A percentile compares a stretch with the other conserved stretches of the same genome.
These are phyloP conservation scores for Coelopa frigida DNA, from an alignment of 1,140 invertebrate genomes.

Conservation along the genomic window DNA sequence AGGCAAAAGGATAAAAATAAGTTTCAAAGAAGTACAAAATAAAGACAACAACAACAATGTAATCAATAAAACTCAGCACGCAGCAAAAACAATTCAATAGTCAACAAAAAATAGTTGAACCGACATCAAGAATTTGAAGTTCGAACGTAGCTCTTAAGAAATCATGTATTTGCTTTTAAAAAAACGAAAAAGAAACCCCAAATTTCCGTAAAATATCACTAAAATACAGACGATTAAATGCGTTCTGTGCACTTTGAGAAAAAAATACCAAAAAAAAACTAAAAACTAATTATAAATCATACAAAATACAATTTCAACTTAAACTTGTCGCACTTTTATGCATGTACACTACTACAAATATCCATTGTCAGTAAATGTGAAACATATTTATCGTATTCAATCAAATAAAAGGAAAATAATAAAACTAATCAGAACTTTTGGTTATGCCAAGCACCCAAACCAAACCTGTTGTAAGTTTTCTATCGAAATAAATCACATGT, in stretches of 20 bases:
- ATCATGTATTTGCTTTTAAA: background rate
- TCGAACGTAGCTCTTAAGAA: background rate
- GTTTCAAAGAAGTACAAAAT: constrained; percentile 11
- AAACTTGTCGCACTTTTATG: too few relatives aligned
- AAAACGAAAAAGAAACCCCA: constrained; percentile 5
- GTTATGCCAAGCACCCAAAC: too few relatives aligned
- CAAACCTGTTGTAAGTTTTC: too few relatives aligned
- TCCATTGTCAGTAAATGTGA: too few relatives aligned
- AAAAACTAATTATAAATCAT: background rate
- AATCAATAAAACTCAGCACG: constrained; percentile 9
- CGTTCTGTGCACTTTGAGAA: background rate
- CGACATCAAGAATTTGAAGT: background rate
- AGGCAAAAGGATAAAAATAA: too few relatives aligned
- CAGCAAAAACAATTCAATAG: constrained; percentile 4
- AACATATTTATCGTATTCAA: too few relatives aligned
- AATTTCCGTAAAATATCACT: constrained; percentile 2
- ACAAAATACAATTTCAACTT: too few relatives aligned
- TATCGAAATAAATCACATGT: too few relatives aligned
- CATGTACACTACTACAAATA: too few relatives aligned
- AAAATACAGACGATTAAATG: background rate
- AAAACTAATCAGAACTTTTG: too few relatives aligned
- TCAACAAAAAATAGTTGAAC: background rate
- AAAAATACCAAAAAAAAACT: background rate
- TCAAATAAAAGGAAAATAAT: too few relatives aligned
- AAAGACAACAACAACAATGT: constrained; percentile 9